Evolutionary conservation across 2,113 vertebrate species (phyloP).

Genomic region (Laticauda laticaudata): DNA sequence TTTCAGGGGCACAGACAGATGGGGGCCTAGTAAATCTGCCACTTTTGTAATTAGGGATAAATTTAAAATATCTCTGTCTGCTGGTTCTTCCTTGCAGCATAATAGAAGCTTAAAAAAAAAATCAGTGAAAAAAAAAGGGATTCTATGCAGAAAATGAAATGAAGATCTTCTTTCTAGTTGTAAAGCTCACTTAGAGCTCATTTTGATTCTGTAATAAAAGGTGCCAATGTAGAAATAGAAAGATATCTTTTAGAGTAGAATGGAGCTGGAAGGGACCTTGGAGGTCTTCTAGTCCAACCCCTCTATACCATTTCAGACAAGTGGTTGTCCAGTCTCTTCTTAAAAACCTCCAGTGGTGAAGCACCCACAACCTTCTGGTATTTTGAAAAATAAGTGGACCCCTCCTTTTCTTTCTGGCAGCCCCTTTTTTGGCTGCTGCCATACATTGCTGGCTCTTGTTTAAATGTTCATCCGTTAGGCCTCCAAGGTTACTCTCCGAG

Average conservation of each 20-base stretch:
- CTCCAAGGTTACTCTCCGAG: no score
- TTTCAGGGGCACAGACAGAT: not conserved
- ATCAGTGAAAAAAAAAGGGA: not conserved
- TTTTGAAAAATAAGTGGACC: no score
- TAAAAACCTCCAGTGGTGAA: not conserved
- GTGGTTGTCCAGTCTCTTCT: not conserved
- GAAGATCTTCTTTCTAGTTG: slow-evolving; percentile 7
- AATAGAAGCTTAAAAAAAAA: not conserved
- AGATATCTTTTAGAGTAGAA: not conserved
- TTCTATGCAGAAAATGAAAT: not conserved
- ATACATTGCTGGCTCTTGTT: no score
- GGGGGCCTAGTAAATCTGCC: not conserved
- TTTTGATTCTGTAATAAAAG: slow-evolving; percentile 15
- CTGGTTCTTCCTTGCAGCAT: not conserved
- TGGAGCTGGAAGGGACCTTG: not conserved
- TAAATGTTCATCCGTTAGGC: no score
- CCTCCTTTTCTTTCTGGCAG: no score
- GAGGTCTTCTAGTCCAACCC: no score
- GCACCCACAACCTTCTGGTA: not conserved
- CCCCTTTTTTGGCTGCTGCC: no score
- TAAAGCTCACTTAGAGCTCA: not conserved
- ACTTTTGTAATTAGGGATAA: not conserved
- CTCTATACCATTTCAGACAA: not conserved
- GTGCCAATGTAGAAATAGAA: not conserved
- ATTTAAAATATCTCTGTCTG: not conserved